Conservation (phyloP, 2,888 invertebrate genomes). For the Eledona agricola region DNA sequence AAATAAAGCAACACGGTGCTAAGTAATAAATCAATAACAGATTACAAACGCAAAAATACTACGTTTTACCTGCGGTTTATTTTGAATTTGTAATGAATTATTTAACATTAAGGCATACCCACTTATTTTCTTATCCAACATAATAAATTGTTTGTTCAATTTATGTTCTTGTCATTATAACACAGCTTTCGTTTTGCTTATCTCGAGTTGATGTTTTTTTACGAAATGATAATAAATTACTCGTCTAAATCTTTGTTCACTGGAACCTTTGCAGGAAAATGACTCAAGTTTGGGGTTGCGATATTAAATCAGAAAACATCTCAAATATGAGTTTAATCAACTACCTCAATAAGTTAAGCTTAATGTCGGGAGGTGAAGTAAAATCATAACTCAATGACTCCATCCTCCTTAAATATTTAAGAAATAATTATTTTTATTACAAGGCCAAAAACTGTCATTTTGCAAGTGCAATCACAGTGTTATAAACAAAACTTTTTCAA, state of each 20-base stretch:
- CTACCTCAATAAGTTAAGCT: too few relatives aligned
- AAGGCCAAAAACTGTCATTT: too few relatives aligned
- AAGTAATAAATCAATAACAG: conserved; percentile 17
- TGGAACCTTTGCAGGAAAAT: conserved; percentile 2
- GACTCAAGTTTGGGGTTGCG: too few relatives aligned
- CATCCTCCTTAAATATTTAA: too few relatives aligned
- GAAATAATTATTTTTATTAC: too few relatives aligned
- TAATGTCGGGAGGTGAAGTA: too few relatives aligned
- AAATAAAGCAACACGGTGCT: conserved; percentile 7
- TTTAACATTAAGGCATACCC: conserved; percentile 17
- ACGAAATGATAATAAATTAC: conserved; percentile 8
- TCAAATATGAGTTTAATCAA: too few relatives aligned
- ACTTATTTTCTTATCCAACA: conserved; percentile 16
- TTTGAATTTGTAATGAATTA: conserved; percentile 17
- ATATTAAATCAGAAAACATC: too few relatives aligned
- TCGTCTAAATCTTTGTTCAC: not conserved
- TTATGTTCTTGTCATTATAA: conserved; percentile 17
- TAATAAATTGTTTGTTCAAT: conserved; percentile 25
- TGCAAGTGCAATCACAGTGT: too few relatives aligned
- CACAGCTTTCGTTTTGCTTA: conserved; percentile 10
- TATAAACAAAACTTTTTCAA: too few relatives aligned
- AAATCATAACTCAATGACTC: too few relatives aligned
- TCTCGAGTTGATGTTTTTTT: conserved; percentile 13
- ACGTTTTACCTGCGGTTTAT: conserved; percentile 16
- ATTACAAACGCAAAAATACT: conserved; percentile 15